phyloP scores from a whole-genome alignment of 1,140 invertebrate genomes.

The Colletes gigas region DNA sequence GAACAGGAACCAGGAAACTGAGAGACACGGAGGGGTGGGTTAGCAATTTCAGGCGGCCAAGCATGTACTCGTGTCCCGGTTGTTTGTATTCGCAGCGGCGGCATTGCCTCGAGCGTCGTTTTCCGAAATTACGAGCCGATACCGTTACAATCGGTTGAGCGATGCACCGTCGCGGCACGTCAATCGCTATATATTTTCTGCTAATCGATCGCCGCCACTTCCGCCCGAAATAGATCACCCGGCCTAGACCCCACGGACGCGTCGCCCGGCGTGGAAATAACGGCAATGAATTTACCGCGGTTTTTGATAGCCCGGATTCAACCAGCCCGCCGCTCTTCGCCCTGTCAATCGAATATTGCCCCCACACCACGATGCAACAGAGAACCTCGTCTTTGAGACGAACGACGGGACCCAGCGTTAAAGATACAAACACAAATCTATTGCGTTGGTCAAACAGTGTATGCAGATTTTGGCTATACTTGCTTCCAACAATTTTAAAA shows the following conservation, averaged over 20 bases:
- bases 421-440: too few relatives aligned
- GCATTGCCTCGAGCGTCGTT: conserved; percentile 56
- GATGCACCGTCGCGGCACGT: conserved; percentile 60
- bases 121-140: conserved; percentile 65
- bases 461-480: too few relatives aligned
- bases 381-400: too few relatives aligned
- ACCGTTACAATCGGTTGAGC: conserved; percentile 63
- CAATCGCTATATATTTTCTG: conserved; percentile 63
- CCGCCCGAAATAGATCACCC: conserved; percentile 52
- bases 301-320: conserved; percentile 36
- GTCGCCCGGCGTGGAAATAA: conserved; percentile 33
- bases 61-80: conserved; percentile 31
- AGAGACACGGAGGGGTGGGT: not conserved
- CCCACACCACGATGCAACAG: not conserved
- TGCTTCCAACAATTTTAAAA: too few relatives aligned
- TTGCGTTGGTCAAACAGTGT: too few relatives aligned
- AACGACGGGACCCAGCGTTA: too few relatives aligned
- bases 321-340: not conserved
- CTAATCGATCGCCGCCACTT: conserved; percentile 64
- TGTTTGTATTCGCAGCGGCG: conserved; percentile 59
- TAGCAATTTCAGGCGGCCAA: conserved; percentile 50
- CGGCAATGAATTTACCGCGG: conserved; percentile 44
- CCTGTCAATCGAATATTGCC: conserved; percentile 20
- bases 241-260: conserved; percentile 39
- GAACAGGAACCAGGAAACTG: not conserved